A percentile compares a stretch with the other conserved stretches of the same genome.
These are phyloP conservation scores for Alces alces DNA, from an alignment of 2,113 vertebrate species.

Conservation along the genomic window DNA sequence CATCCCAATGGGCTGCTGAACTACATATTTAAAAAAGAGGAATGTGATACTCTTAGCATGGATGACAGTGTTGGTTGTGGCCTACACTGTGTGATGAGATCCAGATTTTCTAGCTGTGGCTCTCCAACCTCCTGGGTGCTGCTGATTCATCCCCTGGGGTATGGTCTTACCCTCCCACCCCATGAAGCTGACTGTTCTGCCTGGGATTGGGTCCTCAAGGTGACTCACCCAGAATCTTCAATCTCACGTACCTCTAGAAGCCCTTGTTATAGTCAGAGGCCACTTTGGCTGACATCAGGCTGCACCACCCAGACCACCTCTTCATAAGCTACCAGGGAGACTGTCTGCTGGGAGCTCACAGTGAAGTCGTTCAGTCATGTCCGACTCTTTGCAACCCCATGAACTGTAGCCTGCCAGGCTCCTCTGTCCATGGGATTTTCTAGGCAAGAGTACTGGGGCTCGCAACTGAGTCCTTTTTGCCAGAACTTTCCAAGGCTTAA, in stretches of 20 bases:
- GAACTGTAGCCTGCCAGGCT: not conserved
- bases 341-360: not conserved
- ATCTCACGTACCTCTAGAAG: not conserved
- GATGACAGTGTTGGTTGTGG: not conserved
- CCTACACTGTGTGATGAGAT: not conserved
- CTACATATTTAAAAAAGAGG: not conserved
- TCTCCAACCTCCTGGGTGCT: not conserved
- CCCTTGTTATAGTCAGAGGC: not conserved
- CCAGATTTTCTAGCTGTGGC: not conserved
- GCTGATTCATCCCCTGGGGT: not conserved
- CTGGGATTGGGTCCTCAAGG: not conserved
- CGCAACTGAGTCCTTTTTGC: not conserved
- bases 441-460: not conserved
- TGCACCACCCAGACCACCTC: not conserved
- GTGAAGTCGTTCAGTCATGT: not conserved
- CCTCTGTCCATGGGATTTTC: not conserved
- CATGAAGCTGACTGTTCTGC: not conserved
- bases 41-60: not conserved
- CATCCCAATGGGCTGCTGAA: not conserved
- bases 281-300: not conserved
- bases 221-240: not conserved
- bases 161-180: not conserved
- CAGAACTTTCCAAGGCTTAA: not conserved
- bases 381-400: not conserved
- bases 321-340: not conserved